Conservation (phyloP, 2,888 invertebrate species). For the Andrena haemorrhoa region DNA sequence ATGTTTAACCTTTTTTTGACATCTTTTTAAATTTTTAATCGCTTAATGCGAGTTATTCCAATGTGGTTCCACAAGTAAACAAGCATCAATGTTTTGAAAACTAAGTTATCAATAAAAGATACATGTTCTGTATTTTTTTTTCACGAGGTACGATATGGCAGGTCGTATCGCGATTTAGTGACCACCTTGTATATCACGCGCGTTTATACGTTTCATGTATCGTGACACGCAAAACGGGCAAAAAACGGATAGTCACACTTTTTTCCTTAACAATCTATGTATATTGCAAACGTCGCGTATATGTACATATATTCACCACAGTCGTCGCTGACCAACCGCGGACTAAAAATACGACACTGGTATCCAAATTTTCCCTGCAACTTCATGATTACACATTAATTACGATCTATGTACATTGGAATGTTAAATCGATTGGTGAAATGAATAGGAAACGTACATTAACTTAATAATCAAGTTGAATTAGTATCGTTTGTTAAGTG, state of each 20-base stretch:
- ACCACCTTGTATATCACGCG: not conserved
- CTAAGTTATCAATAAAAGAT: no score
- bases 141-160: no score
- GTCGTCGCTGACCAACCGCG: not conserved
- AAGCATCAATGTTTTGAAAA: no score
- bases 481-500: no score
- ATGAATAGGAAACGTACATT: not conserved
- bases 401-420: not conserved
- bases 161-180: no score
- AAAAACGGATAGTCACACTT: not conserved
- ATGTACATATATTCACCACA: not conserved
- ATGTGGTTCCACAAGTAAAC: no score
- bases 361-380: not conserved
- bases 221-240: not conserved
- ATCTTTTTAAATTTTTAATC: no score
- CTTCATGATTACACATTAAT: not conserved
- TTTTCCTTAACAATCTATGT: not conserved
- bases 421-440: not conserved
- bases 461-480: not conserved
- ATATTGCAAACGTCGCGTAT: not conserved
- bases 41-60: no score
- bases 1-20: no score
- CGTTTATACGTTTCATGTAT: not conserved
- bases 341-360: not conserved
- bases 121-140: no score